phyloP scores from a whole-genome alignment of 2,113 vertebrate genomes.

The Ramphastos sulfuratus region DNA sequence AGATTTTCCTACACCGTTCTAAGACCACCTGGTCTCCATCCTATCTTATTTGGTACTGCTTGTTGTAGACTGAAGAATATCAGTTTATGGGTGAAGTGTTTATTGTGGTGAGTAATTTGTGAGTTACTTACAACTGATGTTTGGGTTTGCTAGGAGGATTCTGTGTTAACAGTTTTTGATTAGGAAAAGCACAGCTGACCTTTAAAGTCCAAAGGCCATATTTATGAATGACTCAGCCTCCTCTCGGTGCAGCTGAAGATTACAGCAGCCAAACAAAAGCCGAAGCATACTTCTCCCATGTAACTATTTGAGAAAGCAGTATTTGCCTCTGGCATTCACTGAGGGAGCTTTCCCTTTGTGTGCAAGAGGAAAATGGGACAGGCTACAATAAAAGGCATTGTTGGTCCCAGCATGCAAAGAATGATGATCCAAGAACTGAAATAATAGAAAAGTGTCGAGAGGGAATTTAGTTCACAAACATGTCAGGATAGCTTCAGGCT shows the following conservation, averaged over 20 bases:
- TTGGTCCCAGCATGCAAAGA: conserved; percentile 63
- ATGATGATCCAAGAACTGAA: conserved; percentile 62
- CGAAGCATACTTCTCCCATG: conserved; percentile 40
- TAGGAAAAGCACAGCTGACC: conserved; percentile 43
- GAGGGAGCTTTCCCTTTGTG: conserved; percentile 55
- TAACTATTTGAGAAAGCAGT: conserved; percentile 62
- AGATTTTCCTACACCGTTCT: not conserved
- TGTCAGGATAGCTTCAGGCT: conserved; percentile 54
- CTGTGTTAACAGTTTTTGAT: conserved; percentile 19
- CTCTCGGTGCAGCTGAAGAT: conserved; percentile 5
- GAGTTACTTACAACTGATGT: conserved; percentile 1
- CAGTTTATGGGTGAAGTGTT: not conserved
- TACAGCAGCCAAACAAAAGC: conserved; percentile 23
- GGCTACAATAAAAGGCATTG: conserved; percentile 66
- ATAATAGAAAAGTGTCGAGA: conserved; percentile 54
- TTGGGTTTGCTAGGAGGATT: conserved; percentile 3
- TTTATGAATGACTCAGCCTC: conserved; percentile 53
- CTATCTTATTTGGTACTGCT: not conserved
- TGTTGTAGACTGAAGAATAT: not conserved
- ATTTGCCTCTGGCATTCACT: conserved; percentile 48
- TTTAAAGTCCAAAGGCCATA: conserved; percentile 46
- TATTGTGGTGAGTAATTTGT: not conserved
- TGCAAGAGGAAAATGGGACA: conserved; percentile 41
- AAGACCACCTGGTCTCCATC: not conserved
- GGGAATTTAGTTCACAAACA: conserved; percentile 56